Evolutionary conservation across 1,140 invertebrate genomes (phyloP), one percentile per base, ranked within the genome.

Genomic region (Drosophila malerkotliana): DNA sequence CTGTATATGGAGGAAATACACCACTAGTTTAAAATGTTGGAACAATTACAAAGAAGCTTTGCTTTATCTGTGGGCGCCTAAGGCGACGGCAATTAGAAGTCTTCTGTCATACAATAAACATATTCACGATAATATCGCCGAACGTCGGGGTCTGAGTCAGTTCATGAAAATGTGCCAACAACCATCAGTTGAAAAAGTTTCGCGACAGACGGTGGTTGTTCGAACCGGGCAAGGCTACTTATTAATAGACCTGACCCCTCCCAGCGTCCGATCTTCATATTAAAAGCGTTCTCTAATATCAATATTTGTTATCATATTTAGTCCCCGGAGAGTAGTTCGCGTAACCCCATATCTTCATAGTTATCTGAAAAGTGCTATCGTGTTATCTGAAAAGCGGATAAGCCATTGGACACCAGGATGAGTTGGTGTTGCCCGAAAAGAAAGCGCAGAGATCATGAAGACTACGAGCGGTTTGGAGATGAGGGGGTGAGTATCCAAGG

Each of bases 181-280:
- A 56, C 58, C 58, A 74, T 79, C 44, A 82, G 79, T 82, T 73
- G 32, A 18, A 59, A 51, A 83, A 54, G 76, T 47, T 30, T 66
- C 15, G 80, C 53, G 59, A 49, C 15, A 39, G n/a, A 34, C 45
- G 14, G 47, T 41, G 79, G 79, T 69, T 66, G 73, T 41, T 72
- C 7, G 9, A 34, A 32, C 28, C 48, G 54, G 56, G 48, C 48
- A 55, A 41, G 14, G n/a, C 8, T 15, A 44, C 1, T 58, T 74
- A 32, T 74, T 57, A 12, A 37, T 75, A 74, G 53, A 39, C 21
- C 8, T 26, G 62, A 30, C 26, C 10, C 24, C 9, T 15, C 24
- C 15, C 45, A 14, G 14, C n/a, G 32, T 26, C 14, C 6, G 5
- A 7, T 44, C 10, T 37, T 37, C 4, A 34, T 10, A 3, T 34